Evolutionary conservation across 1,140 invertebrate genomes (phyloP).

Genomic region (Ips nitidus): DNA sequence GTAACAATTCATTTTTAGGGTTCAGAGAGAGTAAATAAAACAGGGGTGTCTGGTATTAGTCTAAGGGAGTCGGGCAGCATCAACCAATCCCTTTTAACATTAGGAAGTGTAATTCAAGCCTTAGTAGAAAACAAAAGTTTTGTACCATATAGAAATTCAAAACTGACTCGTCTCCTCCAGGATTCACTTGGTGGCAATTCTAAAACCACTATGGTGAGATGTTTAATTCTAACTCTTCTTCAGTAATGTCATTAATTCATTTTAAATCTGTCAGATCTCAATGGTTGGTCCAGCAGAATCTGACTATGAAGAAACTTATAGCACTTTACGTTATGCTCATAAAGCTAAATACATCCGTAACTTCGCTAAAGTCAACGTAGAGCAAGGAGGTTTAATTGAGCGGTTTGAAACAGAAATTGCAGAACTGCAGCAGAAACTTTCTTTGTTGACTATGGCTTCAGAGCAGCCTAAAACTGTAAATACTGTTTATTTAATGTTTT

Average conservation of each 20-base stretch:
- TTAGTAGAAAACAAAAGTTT: conserved; percentile 93
- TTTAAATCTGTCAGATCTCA: conserved; percentile 60
- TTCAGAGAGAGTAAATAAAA: conserved; percentile 90
- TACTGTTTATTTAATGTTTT: too few relatives aligned
- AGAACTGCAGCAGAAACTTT: conserved; percentile 60
- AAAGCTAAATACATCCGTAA: conserved; percentile 98
- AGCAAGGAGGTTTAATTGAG: conserved; percentile 93
- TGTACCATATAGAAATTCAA: conserved; percentile 94
- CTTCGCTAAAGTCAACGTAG: conserved; percentile 93
- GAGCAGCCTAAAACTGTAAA: conserved; percentile 26
- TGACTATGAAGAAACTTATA: conserved; percentile 98
- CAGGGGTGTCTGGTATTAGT: conserved; percentile 83
- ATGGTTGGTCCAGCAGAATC: conserved; percentile 94
- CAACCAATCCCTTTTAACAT: conserved; percentile 88
- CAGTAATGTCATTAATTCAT: background rate
- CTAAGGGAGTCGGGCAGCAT: conserved; percentile 95
- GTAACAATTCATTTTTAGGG: conserved; percentile 52
- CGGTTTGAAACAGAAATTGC: conserved; percentile 98
- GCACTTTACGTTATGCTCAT: conserved; percentile 95
- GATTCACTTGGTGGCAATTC: conserved; percentile 96
- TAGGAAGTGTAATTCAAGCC: conserved; percentile 95
- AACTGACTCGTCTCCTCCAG: conserved; percentile 88
- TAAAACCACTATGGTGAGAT: conserved; percentile 84
- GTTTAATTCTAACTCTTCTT: conserved; percentile 9
- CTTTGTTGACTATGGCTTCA: conserved; percentile 32